Conservation (phyloP, 2,888 invertebrate species). For the Odontomyia ornata region DNA sequence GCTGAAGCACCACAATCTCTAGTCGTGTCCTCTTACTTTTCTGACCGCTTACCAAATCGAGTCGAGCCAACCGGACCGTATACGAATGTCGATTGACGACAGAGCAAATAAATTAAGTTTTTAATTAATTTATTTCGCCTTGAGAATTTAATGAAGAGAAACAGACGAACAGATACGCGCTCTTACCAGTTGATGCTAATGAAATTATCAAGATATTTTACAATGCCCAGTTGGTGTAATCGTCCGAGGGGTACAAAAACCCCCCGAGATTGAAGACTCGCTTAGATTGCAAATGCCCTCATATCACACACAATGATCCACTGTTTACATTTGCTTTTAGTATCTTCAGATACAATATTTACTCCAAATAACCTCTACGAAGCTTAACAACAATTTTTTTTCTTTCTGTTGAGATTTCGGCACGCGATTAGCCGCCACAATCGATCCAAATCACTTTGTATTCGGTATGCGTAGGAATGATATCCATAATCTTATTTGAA, state of each 20-base stretch:
- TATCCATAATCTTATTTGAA: background rate
- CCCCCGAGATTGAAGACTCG: too few relatives aligned
- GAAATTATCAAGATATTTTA: background rate
- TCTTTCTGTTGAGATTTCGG: background rate
- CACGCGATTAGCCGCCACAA: background rate
- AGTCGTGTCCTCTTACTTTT: background rate
- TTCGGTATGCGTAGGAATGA: background rate
- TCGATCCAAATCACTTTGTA: background rate
- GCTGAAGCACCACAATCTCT: background rate
- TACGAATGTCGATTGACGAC: slow-evolving; percentile 11
- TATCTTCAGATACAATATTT: slow-evolving; percentile 5
- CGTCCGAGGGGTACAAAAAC: background rate
- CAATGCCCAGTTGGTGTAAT: too few relatives aligned
- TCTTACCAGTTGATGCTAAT: background rate
- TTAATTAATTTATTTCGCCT: slow-evolving; percentile 32
- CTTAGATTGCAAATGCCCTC: background rate
- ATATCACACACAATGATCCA: background rate
- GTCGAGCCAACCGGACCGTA: background rate
- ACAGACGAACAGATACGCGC: background rate
- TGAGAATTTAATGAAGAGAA: slow-evolving; percentile 19
- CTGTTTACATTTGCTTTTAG: slow-evolving; percentile 18
- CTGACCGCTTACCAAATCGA: slow-evolving; percentile 2
- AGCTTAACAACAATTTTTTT: background rate
- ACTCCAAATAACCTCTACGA: background rate
- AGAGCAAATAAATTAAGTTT: slow-evolving; percentile 21